phyloP scores from a whole-genome alignment of 2,888 invertebrate species.

The Tuberolachnus salignus region DNA sequence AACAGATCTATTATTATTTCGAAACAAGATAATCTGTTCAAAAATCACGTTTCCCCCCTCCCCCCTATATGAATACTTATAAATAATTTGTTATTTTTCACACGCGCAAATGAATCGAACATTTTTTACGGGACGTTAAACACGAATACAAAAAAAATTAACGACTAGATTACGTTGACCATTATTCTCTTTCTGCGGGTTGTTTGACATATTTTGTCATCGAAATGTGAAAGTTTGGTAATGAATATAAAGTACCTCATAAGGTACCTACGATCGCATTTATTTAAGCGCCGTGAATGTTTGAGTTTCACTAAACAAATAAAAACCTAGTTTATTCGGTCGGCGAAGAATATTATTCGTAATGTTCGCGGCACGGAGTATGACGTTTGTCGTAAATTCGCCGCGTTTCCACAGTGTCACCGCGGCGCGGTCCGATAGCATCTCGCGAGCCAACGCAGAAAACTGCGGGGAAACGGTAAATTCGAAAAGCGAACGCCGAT shows the following conservation, averaged over 20 bases:
- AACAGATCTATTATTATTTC: too few species aligned
- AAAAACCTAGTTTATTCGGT: not conserved
- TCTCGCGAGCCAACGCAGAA: not conserved
- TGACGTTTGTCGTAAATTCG: not conserved
- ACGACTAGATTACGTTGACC: not conserved
- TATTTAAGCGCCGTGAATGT: not conserved
- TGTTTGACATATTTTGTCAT: constrained; percentile 6
- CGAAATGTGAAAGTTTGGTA: constrained; percentile 21
- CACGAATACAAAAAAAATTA: too few species aligned
- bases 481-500: not conserved
- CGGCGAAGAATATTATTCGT: not conserved
- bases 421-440: not conserved
- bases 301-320: not conserved
- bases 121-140: not conserved
- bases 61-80: too few species aligned
- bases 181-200: not conserved
- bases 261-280: too few species aligned
- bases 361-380: not conserved
- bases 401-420: not conserved
- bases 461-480: constrained; percentile 4
- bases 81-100: too few species aligned
- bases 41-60: too few species aligned
- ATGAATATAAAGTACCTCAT: not conserved
- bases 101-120: too few species aligned
- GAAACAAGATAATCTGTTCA: too few species aligned